Base-by-base conservation (phyloP, 2,888 invertebrate species). In the Synergus laeviventris region DNA sequence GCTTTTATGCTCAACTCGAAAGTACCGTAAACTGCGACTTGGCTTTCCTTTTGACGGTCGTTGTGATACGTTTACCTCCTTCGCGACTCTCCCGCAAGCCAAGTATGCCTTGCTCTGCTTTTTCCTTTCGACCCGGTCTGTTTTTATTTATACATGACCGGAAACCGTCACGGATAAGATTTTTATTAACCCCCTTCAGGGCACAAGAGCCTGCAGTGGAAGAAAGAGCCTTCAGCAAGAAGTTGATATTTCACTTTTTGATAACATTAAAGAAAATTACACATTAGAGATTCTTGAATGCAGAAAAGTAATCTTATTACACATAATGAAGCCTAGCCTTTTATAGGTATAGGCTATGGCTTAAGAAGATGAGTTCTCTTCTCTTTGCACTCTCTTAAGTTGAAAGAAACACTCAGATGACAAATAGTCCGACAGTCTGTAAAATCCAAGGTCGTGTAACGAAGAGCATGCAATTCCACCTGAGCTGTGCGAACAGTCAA, bases 11-110 rank as follows among this genome's bases (percentile, higher is more conserved):
- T 74, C 73, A 62, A 49, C 75, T 81, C 79, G 81, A 85, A 85
- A 83, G 84, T 85, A 83, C 84, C 83, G 82, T 83, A 81, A 84
- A 82, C 81, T 78, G 82, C 78, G 79, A 81, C 81, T 81, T 78
- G 79, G 83, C 84, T 84, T 85, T 85, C 83, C 82, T 83, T 83
- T 84, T 83, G 82, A 82, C 81, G 82, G 79, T 79, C 80, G 74
- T 74, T 61, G 66, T 64, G 73, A 78, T 82, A 80, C 80, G 75
- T 84, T 83, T 83, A 75, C 80, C 77, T 80, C 80, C 80, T 80
- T 70, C 78, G 78, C 79, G 76, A 74, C 76, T 80, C 80, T 78
- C 76, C 56, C 77, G 59, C 59, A 54, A 54, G 54, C 5, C 54
- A 54, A 54, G 78, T 74, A 38, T 79, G 73, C 75, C 74, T 81